Conservation (phyloP, 2,113 vertebrate species). For the Oceanites oceanicus region DNA sequence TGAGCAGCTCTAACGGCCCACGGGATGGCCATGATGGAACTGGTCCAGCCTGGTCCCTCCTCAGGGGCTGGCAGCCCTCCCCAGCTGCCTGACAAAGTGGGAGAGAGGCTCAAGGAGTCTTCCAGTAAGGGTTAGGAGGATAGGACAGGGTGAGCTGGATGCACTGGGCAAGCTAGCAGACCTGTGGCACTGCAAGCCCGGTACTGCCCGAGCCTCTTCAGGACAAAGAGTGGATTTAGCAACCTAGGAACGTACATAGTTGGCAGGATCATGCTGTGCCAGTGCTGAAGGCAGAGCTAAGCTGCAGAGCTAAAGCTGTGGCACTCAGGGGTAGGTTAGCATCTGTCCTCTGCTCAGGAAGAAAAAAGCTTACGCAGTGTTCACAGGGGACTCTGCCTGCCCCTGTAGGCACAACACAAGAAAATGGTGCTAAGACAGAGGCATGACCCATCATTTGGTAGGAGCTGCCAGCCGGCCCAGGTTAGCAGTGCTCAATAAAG, state of each 20-base stretch:
- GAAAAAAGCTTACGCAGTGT: not conserved
- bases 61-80: not conserved
- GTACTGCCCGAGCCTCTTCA: not conserved
- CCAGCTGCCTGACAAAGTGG: not conserved
- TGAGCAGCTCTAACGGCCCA: not conserved
- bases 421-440: not conserved
- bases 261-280: not conserved
- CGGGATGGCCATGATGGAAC: not conserved
- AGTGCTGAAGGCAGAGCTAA: not conserved
- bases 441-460: not conserved
- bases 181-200: not conserved
- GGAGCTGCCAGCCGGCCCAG: not conserved
- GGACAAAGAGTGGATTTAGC: not conserved
- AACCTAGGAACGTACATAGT: not conserved
- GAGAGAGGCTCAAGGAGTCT: not conserved
- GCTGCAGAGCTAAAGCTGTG: not conserved
- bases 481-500: not conserved
- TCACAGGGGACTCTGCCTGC: not conserved
- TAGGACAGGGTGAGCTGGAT: not conserved
- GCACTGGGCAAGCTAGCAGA: not conserved
- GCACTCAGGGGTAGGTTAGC: not conserved
- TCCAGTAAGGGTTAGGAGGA: not conserved
- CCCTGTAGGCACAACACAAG: not conserved
- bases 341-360: not conserved
- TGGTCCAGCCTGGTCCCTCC: not conserved